phyloP scores from a whole-genome alignment of 2,797 vertebrate genomes.

The Triplophysa yarkandensis region DNA sequence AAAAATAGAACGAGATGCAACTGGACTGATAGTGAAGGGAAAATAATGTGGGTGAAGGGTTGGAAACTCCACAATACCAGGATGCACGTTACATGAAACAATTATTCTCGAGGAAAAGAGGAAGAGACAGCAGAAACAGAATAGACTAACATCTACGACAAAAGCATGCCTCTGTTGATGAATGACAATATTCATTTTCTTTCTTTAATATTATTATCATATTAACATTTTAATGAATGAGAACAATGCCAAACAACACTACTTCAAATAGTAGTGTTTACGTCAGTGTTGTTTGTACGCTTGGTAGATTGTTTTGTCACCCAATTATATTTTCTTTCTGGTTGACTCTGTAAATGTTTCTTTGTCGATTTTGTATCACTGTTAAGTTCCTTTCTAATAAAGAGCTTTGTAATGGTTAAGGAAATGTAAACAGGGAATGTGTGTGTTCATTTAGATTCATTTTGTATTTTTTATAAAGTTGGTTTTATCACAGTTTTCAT shows the following conservation, averaged over 20 bases:
- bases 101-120: not conserved
- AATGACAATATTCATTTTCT: conserved; percentile 2
- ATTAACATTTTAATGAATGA: not conserved
- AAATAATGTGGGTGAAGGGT: conserved; percentile 9
- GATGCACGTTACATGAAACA: not conserved
- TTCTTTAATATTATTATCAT: not conserved
- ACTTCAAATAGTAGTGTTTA: conserved; percentile 3
- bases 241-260: not conserved
- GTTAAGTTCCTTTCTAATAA: conserved; percentile 39
- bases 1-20: conserved; percentile 54
- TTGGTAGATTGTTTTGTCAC: conserved; percentile 7
- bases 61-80: not conserved
- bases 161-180: conserved; percentile 7
- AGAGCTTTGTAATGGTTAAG: conserved; percentile 33
- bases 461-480: too few relatives aligned
- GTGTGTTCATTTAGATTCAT: not conserved
- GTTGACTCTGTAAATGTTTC: conserved; percentile 24
- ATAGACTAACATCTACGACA: conserved; percentile 5
- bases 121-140: not conserved
- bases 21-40: conserved; percentile 1
- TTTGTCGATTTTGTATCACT: conserved; percentile 30
- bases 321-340: not conserved
- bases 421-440: not conserved
- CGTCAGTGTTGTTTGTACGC: conserved; percentile 27
- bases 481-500: too few relatives aligned